Evolutionary conservation across 2,797 vertebrate species (phyloP).

Genomic region (Odontamblyopus rebecca): DNA sequence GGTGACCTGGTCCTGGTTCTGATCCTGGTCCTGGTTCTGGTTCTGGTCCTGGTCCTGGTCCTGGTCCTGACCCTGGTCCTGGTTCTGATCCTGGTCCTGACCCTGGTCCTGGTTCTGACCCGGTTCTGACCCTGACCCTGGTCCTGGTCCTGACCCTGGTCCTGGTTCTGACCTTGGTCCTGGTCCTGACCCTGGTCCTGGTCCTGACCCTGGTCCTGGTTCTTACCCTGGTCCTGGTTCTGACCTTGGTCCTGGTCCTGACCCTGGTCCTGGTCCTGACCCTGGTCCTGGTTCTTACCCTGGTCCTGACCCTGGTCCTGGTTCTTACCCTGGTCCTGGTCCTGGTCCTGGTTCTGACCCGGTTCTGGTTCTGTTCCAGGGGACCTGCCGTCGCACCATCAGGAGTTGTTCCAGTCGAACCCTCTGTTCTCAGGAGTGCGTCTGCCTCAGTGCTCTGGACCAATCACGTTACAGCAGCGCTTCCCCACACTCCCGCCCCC

Average conservation of each 20-base stretch:
- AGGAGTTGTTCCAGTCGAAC: constrained; percentile 87
- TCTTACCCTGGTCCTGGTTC: too few species aligned
- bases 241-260: not conserved
- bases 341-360: not conserved
- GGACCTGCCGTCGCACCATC: constrained; percentile 84
- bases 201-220: too few species aligned
- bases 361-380: constrained; percentile 62
- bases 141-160: not conserved
- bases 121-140: not conserved
- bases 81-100: too few species aligned
- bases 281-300: too few species aligned
- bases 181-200: not conserved
- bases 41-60: not conserved
- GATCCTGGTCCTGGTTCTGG: too few species aligned
- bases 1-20: too few species aligned
- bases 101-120: too few species aligned
- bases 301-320: not conserved
- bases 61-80: too few species aligned
- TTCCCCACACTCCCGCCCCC: constrained; percentile 73
- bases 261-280: not conserved
- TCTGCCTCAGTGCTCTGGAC: constrained; percentile 77
- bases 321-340: not conserved
- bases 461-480: constrained; percentile 74
- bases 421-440: constrained; percentile 83
- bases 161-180: not conserved